Base-by-base conservation (phyloP, 2,888 invertebrate genomes). In the Eretmocerus hayati region DNA sequence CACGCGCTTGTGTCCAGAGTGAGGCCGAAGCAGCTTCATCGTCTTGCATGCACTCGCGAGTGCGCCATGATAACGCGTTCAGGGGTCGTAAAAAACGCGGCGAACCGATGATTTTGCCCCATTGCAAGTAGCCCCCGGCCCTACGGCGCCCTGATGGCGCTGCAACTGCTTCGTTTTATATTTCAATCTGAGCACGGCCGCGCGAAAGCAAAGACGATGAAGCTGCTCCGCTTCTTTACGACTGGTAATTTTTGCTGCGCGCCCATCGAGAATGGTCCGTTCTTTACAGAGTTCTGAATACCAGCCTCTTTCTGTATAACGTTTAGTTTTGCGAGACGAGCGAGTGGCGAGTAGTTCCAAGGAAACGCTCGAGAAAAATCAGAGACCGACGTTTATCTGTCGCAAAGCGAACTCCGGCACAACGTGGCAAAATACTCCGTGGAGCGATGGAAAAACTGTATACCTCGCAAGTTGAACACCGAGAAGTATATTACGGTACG, bases 201-300 rank as follows among this genome's bases (percentile, higher is more conserved):
- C 31, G 42, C 22, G 26, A 18, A 18, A 43, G 21, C 33, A 36
- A 32, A n/a, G n/a, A n/a, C n/a, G n/a, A 11, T 26, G 26, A 11
- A 26, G 26, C 26, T 26, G 26, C 26, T 26, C 26, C 26, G 26
- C 26, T 26, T 19, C 40, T 67, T 67, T 65, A 66, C 62, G 66
- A 66, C 62, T 57, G 59, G 61, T 67, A 67, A 67, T 66, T 66
- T 64, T 66, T 65, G 59, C 52, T 19, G 23, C 53, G 26, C 50
- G 58, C n/a, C n/a, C n/a, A 56, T 60, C 59, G 60, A 63, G 61
- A 56, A 56, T n/a, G n/a, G n/a, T n/a, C n/a, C n/a, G n/a, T n/a
- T n/a, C n/a, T n/a, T n/a, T n/a, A n/a, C n/a, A n/a, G n/a, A n/a
- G n/a, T n/a, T n/a, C n/a, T n/a, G n/a, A n/a, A n/a, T n/a, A n/a